phyloP scores from a whole-genome alignment of 37 sponge, comb jelly and placozoan species.

The Oscarella lobularis region DNA sequence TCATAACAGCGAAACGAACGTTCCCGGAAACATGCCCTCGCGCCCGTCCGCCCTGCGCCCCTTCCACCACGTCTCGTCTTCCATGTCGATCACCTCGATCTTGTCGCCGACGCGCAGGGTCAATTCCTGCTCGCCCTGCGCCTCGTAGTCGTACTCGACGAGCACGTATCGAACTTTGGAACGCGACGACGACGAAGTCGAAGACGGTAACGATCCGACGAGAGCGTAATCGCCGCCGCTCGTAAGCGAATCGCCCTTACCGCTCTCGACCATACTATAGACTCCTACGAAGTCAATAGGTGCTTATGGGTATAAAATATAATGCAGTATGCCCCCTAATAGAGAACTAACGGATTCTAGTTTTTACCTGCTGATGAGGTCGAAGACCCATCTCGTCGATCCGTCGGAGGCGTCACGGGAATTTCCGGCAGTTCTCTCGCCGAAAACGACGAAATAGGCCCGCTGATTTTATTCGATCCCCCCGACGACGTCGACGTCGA shows the following conservation, averaged over 20 bases:
- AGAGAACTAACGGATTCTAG: too few relatives aligned
- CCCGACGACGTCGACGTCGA: background rate
- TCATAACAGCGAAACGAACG: too few relatives aligned
- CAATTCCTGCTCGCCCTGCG: conserved; percentile 79
- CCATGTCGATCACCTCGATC: conserved; percentile 44
- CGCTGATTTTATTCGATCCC: background rate
- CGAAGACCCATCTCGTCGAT: background rate
- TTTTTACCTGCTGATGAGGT: too few relatives aligned
- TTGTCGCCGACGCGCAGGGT: conserved; percentile 61
- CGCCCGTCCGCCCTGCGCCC: conserved; percentile 13
- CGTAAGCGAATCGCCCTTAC: too few relatives aligned
- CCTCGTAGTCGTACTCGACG: conserved; percentile 67
- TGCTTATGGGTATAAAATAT: too few relatives aligned
- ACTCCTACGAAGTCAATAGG: too few relatives aligned
- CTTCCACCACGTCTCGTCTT: conserved; percentile 82
- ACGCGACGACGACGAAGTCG: too few relatives aligned
- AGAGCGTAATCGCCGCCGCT: too few relatives aligned
- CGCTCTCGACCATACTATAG: too few relatives aligned
- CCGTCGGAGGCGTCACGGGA: background rate
- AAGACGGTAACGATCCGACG: too few relatives aligned
- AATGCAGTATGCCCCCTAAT: too few relatives aligned
- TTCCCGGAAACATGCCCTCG: background rate
- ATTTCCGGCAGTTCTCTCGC: background rate
- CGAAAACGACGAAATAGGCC: background rate
- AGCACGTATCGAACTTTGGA: too few relatives aligned